These are phyloP conservation scores for Poeciliopsis occidentalis DNA, from an alignment of 2,113 vertebrate genomes.

Conservation along the genomic window DNA sequence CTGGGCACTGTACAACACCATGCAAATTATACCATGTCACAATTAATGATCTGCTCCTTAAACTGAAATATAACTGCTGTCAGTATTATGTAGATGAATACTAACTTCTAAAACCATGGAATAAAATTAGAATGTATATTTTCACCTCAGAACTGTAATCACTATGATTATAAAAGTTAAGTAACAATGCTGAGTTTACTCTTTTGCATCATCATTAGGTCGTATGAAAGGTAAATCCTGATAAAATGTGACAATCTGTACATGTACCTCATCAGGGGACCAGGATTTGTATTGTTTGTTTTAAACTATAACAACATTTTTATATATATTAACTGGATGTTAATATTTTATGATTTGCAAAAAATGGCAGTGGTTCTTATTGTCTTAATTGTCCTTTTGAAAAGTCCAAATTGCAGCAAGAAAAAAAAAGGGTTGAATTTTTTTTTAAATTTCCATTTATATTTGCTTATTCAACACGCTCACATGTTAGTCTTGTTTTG, in stretches of 20 bases:
- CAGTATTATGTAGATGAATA: slow-evolving; percentile 27
- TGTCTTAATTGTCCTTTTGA: no score
- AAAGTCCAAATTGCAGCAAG: no score
- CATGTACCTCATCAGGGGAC: not conserved
- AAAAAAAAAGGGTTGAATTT: no score
- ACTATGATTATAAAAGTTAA: slow-evolving; percentile 18
- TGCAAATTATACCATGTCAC: slow-evolving; percentile 47
- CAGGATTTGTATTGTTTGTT: not conserved
- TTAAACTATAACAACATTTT: not conserved
- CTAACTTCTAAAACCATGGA: slow-evolving; percentile 4
- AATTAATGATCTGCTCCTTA: slow-evolving; percentile 33
- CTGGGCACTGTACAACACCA: slow-evolving; percentile 44
- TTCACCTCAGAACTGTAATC: slow-evolving; percentile 34
- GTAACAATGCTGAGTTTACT: slow-evolving; percentile 16
- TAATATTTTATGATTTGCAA: not conserved
- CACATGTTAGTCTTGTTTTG: not conserved
- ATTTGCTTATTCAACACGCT: not conserved
- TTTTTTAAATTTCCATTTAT: no score
- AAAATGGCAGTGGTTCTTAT: not conserved
- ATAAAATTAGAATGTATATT: slow-evolving; percentile 35
- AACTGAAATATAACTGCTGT: slow-evolving; percentile 33
- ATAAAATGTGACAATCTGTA: not conserved
- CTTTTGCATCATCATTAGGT: not conserved
- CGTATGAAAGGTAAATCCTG: not conserved
- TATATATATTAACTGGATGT: not conserved